Percentiles rank a stretch among this genome's conserved stretches.
These are phyloP conservation scores for Pseudorhiza aurosa DNA, from an alignment of 30 jellyfish, hydroid and myxozoan genomes.

Conservation along the genomic window DNA sequence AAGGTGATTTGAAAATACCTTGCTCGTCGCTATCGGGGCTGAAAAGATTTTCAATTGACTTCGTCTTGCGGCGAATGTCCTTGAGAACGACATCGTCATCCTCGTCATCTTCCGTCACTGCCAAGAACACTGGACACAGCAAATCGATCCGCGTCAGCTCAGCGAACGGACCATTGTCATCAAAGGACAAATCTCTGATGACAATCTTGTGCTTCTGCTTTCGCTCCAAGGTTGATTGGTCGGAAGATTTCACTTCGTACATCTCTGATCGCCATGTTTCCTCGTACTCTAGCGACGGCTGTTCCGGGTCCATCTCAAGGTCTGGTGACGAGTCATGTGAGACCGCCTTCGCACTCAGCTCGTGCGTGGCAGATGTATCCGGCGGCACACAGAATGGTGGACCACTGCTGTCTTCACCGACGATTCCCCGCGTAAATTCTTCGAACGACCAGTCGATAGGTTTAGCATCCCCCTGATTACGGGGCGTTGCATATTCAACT, in stretches of 20 bases:
- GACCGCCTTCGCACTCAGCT: neutral
- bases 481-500: no score
- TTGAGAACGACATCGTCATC: constrained; percentile 71
- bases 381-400: no score
- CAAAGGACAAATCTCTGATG: constrained; percentile 88
- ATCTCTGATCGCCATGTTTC: constrained; percentile 57
- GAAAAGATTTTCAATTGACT: constrained; percentile 90
- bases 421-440: neutral
- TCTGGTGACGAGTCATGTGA: constrained; percentile 22
- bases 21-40: constrained; percentile 28
- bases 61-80: constrained; percentile 78
- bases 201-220: constrained; percentile 58
- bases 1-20: constrained; percentile 33
- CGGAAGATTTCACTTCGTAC: constrained; percentile 49
- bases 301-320: constrained; percentile 20
- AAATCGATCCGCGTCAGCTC: constrained; percentile 82
- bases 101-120: constrained; percentile 93
- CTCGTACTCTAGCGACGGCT: constrained; percentile 58
- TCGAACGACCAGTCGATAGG: constrained; percentile 8
- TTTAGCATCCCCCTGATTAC: no score
- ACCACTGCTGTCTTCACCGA: no score
- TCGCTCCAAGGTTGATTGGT: neutral
- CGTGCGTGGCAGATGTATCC: neutral
- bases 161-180: constrained; percentile 59
- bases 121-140: constrained; percentile 94